A percentile compares a stretch with the other conserved stretches of the same genome.
Conservation (phyloP, 2,797 vertebrate species). For the Aldrovandia affinis region DNA sequence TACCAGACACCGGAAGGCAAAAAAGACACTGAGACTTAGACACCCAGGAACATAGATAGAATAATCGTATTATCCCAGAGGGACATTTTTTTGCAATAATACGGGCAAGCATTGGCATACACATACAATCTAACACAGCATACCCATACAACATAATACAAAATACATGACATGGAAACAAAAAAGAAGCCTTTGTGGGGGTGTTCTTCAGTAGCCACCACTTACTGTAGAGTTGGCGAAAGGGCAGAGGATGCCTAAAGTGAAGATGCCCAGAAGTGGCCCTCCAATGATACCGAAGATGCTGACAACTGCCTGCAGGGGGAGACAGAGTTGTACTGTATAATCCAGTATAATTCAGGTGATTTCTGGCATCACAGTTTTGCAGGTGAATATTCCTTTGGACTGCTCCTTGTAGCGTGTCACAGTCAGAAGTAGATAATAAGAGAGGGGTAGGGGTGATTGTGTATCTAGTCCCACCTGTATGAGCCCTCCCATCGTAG, state of each 20-base stretch:
- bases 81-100: too few species aligned
- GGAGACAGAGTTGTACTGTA: slow-evolving; percentile 20
- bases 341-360: background rate
- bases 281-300: slow-evolving; percentile 74
- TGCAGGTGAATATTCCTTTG: background rate
- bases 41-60: background rate
- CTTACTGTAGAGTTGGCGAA: slow-evolving; percentile 76
- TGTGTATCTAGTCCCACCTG: slow-evolving; percentile 73
- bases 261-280: slow-evolving; percentile 76
- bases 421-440: background rate
- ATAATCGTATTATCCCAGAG: too few species aligned
- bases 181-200: background rate
- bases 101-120: too few species aligned
- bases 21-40: too few species aligned
- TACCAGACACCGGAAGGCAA: slow-evolving; percentile 21
- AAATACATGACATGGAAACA: background rate
- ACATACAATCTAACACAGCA: too few species aligned
- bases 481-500: slow-evolving; percentile 83
- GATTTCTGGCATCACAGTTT: background rate
- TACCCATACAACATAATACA: too few species aligned
- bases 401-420: background rate
- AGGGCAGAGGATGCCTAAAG: slow-evolving; percentile 73
- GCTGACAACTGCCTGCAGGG: slow-evolving; percentile 66
- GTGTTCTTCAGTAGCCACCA: background rate
- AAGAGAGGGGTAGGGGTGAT: background rate